Evolutionary conservation across 2,888 invertebrate species (phyloP).

Genomic region (Catonia carolina): DNA sequence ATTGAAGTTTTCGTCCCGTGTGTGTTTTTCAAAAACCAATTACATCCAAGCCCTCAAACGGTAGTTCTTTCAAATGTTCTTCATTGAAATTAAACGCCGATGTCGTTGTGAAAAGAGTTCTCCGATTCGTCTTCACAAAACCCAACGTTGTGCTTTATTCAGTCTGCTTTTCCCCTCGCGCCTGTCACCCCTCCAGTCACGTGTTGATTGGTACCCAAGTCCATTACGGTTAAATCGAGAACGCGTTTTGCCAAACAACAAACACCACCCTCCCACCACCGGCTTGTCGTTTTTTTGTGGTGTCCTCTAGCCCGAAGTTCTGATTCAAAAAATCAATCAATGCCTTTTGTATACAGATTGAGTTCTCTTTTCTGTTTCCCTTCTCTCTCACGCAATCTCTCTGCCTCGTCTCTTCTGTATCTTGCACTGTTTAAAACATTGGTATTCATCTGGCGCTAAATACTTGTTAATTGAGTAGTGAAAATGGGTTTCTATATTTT

Average conservation of each 20-base stretch:
- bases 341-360: not conserved
- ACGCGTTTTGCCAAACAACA: conserved; percentile 4
- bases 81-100: conserved; percentile 28
- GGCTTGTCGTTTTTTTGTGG: conserved; percentile 2
- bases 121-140: conserved; percentile 20
- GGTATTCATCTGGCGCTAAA: conserved; percentile 2
- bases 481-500: too few species aligned
- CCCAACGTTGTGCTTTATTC: conserved; percentile 9
- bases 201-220: conserved; percentile 15
- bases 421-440: too few species aligned
- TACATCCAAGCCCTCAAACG: conserved; percentile 17
- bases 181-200: not conserved
- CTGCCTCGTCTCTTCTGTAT: not conserved
- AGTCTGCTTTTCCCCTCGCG: not conserved
- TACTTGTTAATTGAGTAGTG: too few species aligned
- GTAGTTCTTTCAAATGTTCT: conserved; percentile 23
- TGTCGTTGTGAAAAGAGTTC: conserved; percentile 23
- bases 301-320: conserved; percentile 8
- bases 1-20: conserved; percentile 1
- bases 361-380: not conserved
- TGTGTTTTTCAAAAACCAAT: conserved; percentile 27
- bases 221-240: conserved; percentile 13
- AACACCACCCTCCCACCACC: conserved; percentile 3
- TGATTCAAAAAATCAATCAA: conserved; percentile 2
- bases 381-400: conserved; percentile 3